Evolutionary conservation across 2,113 vertebrate species (phyloP).

Genomic region (Brachyhypopomus gauderio): DNA sequence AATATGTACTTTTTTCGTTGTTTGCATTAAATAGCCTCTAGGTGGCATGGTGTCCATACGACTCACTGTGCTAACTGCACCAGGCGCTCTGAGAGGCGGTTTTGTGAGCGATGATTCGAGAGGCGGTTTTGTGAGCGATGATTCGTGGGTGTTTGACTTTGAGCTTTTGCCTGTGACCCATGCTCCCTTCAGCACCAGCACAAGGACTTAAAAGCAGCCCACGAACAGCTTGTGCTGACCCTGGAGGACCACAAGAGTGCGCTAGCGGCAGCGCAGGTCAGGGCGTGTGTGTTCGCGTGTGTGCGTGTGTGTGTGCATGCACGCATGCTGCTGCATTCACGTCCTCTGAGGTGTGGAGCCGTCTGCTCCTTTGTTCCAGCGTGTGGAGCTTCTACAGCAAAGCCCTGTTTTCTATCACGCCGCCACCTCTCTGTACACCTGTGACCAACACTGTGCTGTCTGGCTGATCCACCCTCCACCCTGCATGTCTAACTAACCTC

Average conservation of each 20-base stretch:
- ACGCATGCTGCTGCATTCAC: neutral
- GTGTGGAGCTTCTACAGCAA: neutral
- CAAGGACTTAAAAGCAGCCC: constrained; percentile 87
- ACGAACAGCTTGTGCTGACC: constrained; percentile 89
- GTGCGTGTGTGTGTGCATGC: neutral
- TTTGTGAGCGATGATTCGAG: neutral
- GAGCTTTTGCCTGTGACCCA: constrained; percentile 47
- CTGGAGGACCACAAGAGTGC: constrained; percentile 99
- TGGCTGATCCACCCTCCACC: neutral
- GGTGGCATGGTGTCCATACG: constrained; percentile 7
- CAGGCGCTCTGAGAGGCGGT: neutral
- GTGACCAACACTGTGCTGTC: neutral
- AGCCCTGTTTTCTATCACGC: neutral
- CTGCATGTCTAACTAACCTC: neutral
- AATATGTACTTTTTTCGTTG: no score
- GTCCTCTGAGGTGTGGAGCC: neutral
- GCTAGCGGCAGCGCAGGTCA: constrained; percentile 93
- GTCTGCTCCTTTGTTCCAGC: neutral
- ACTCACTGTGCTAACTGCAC: neutral
- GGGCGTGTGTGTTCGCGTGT: constrained; percentile 47
- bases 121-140: constrained; percentile 1
- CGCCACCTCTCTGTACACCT: neutral
- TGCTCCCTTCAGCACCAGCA: constrained; percentile 85
- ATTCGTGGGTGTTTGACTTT: neutral
- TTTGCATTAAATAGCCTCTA: neutral